Evolutionary conservation across 1,140 invertebrate genomes (phyloP), one percentile per base, ranked within the genome.

Genomic region (Xylocopa sonorina): DNA sequence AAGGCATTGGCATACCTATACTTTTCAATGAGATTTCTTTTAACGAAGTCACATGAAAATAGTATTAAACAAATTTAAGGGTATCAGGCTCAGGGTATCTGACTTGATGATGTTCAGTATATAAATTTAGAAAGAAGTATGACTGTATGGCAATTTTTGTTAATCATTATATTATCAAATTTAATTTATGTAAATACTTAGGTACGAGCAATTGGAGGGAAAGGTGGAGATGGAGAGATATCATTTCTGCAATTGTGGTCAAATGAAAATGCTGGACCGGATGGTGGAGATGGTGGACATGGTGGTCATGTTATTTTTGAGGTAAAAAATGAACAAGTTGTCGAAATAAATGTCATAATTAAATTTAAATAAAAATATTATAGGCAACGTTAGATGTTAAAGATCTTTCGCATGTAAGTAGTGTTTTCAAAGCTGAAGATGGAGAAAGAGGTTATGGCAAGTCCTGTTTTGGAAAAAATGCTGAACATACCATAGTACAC

Each of bases 301-400:
- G 99, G 99, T n/a, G 99, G 97, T 0, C 99, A 99, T 94, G 96
- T 99, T 3, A 95, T 99, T 63, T 97, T 99, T 87, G 92, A 96
- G 94, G 96, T 96, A 89, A 73, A 24, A 64, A 66, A 60, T 62
- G 46, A 66, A 58, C 24, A 10, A 41, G 27, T 64, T 34, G 5
- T 62, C 27, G 10, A 60, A 68, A 32, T 7, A n/a, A 53, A 32
- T n/a, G n/a, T 68, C n/a, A 32, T n/a, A 38, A 27, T n/a, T 64
- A 5, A 72, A 34, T 34, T 27, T 27, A 5, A 63, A 12, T 41
- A 34, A 50, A 60, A 60, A 69, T 57, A 14, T 51, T 69, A 78
- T 63, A 94, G 95, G 95, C 96, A 24, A 94, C 94, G 12, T 90
- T 90, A 53, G 94, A 95, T 85, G 93, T 96, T 6, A 97, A 95